phyloP scores from a whole-genome alignment of 2,113 vertebrate species.

The Felis chaus region DNA sequence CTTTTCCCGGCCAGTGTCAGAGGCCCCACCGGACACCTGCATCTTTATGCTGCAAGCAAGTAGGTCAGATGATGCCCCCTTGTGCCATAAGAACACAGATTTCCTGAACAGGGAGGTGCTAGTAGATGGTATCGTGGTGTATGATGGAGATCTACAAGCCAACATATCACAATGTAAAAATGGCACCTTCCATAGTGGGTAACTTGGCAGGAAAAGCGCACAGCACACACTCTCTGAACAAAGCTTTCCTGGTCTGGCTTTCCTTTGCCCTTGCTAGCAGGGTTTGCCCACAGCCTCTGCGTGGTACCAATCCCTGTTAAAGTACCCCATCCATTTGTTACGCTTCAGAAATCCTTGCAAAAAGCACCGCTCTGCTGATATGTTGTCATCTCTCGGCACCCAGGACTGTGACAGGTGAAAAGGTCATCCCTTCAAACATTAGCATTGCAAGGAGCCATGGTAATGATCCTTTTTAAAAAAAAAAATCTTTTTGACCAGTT shows the following conservation, averaged over 20 bases:
- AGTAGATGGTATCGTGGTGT: no score
- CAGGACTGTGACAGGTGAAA: constrained; percentile 72
- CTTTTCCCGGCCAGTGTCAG: not conserved
- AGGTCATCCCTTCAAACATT: constrained; percentile 79
- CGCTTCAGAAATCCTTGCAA: constrained; percentile 62
- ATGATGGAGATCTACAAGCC: not conserved
- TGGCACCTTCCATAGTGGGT: not conserved
- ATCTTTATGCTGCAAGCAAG: not conserved
- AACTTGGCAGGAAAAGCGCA: not conserved
- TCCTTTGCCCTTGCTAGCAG: not conserved
- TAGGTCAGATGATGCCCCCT: not conserved
- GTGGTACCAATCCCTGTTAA: not conserved
- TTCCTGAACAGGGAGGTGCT: not conserved
- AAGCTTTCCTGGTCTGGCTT: not conserved
- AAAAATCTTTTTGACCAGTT: constrained; percentile 60
- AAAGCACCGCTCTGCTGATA: constrained; percentile 60
- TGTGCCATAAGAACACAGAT: not conserved
- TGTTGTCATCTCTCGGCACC: constrained; percentile 70
- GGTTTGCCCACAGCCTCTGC: not conserved
- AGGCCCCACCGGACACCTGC: fast-evolving
- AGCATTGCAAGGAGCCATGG: constrained; percentile 57
- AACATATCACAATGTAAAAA: fast-evolving
- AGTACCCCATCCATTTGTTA: not conserved
- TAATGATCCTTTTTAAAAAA: constrained; percentile 54
- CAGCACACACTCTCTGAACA: not conserved